Conservation (phyloP, 2,113 vertebrate genomes). For the Bujurquina vittata region DNA sequence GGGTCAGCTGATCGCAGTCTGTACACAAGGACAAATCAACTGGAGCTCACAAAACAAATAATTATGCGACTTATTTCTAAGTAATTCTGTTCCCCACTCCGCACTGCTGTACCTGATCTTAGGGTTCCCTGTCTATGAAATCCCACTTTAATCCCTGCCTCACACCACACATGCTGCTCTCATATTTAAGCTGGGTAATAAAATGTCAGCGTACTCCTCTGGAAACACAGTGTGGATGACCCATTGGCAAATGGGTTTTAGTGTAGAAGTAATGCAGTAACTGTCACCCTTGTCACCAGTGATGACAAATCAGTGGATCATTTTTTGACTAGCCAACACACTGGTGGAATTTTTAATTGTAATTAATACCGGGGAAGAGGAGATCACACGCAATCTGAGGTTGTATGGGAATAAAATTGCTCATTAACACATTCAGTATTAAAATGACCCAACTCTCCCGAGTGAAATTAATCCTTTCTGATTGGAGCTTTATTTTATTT, state of each 20-base stretch:
- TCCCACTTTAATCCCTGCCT: not conserved
- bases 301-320: not conserved
- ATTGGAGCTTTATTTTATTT: slow-evolving; percentile 31
- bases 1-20: not conserved
- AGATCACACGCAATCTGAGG: not conserved
- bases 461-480: slow-evolving; percentile 37
- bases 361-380: not conserved
- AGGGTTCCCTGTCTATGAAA: not conserved
- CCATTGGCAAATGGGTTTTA: not conserved
- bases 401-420: slow-evolving; percentile 17
- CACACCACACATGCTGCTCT: not conserved
- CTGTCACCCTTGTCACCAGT: not conserved
- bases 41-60: not conserved
- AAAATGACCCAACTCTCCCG: not conserved
- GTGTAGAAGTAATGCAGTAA: not conserved
- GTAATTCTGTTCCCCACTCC: not conserved
- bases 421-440: slow-evolving; percentile 7
- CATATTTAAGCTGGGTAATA: not conserved
- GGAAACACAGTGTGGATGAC: not conserved
- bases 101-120: not conserved
- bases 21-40: not conserved
- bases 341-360: not conserved
- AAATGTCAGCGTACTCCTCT: not conserved
- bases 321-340: not conserved
- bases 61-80: not conserved